A percentile compares a stretch with the other conserved stretches of the same genome.
Conservation (phyloP, 2,888 invertebrate genomes). For the Sarcophaga subvicina region DNA sequence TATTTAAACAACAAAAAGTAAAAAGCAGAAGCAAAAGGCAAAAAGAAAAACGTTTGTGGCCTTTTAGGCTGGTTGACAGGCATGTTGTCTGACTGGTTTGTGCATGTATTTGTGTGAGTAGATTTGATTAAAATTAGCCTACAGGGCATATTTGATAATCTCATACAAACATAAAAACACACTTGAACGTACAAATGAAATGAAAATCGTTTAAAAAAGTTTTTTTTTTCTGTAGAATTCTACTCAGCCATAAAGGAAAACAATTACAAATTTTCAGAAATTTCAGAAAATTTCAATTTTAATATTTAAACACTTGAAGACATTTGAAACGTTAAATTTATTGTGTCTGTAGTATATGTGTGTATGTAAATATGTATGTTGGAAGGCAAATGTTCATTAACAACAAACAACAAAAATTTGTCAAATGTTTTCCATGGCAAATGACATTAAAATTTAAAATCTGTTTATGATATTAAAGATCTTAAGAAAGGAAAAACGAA, state of each 20-base stretch:
- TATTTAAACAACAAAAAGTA: constrained; percentile 22
- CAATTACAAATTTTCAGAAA: constrained; percentile 55
- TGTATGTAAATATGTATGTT: background rate
- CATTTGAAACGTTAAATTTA: constrained; percentile 23
- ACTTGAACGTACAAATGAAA: constrained; percentile 17
- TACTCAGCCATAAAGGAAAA: constrained; percentile 59
- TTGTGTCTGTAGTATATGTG: background rate
- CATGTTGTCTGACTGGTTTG: constrained; percentile 22
- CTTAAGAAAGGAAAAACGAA: background rate
- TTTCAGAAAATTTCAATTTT: constrained; percentile 54
- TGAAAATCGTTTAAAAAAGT: constrained; percentile 10
- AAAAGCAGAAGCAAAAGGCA: too few relatives aligned
- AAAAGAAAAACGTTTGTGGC: constrained; percentile 35
- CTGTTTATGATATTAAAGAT: constrained; percentile 33
- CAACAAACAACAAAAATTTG: constrained; percentile 44
- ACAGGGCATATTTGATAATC: constrained; percentile 67
- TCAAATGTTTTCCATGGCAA: background rate
- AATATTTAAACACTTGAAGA: constrained; percentile 66
- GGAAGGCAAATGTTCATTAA: constrained; percentile 39
- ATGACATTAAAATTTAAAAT: constrained; percentile 42
- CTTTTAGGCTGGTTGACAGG: constrained; percentile 43
- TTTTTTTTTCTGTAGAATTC: constrained; percentile 14
- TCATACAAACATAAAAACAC: constrained; percentile 14
- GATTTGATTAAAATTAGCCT: constrained; percentile 73
- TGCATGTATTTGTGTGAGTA: constrained; percentile 42